Conservation (phyloP, 2,797 vertebrate species). For the Etheostoma perlongum region DNA sequence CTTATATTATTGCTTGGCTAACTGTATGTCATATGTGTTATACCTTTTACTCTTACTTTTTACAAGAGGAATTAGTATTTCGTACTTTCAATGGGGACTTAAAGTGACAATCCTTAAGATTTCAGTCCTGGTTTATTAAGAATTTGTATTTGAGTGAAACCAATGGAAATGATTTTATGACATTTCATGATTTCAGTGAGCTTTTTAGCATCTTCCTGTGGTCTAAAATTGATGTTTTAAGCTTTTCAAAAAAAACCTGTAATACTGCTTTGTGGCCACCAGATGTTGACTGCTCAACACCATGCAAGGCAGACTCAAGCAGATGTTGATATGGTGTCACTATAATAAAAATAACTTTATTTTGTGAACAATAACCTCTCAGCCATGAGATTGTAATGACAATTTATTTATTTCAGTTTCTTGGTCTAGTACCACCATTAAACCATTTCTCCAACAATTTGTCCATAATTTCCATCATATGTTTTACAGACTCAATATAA, state of each 20-base stretch:
- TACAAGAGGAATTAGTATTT: too few species aligned
- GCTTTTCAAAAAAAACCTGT: slow-evolving; percentile 14
- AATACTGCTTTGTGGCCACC: slow-evolving; percentile 43
- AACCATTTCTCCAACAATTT: background rate
- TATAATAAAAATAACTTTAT: background rate
- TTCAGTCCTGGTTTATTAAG: too few species aligned
- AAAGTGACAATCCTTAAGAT: too few species aligned
- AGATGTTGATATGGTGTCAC: slow-evolving; percentile 12
- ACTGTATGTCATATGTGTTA: too few species aligned
- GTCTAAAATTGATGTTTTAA: background rate
- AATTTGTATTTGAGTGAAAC: too few species aligned
- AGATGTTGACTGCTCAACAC: slow-evolving; percentile 50
- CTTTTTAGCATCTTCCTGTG: background rate
- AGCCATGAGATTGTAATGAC: background rate
- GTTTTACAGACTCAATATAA: background rate
- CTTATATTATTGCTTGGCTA: too few species aligned
- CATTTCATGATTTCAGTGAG: slow-evolving; percentile 2
- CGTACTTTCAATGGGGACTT: too few species aligned
- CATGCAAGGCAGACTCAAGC: background rate
- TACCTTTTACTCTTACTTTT: too few species aligned
- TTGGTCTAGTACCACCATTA: background rate
- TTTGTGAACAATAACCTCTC: background rate
- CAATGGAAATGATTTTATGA: background rate
- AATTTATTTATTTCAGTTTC: background rate
- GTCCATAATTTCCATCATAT: background rate